phyloP scores from a whole-genome alignment of 1,140 invertebrate species.

The Aphelenchoides fujianensis region DNA sequence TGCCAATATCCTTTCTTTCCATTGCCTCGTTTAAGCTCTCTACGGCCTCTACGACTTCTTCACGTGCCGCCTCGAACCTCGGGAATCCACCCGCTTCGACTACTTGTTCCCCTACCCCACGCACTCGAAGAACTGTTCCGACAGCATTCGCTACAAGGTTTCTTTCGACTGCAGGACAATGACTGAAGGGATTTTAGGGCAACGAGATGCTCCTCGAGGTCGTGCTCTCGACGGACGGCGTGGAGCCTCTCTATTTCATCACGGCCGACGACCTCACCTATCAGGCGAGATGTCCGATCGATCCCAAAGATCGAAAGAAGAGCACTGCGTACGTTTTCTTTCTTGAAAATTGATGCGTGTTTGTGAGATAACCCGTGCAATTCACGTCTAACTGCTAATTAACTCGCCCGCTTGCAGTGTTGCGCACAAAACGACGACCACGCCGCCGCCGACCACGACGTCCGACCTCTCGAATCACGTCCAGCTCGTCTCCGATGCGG shows the following conservation, averaged over 20 bases:
- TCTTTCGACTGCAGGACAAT: slow-evolving; percentile 14
- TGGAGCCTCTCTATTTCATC: slow-evolving; percentile 61
- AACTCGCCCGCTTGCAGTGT: not conserved
- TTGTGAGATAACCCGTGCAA: slow-evolving; percentile 21
- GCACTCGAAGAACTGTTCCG: slow-evolving; percentile 53
- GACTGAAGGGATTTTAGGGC: slow-evolving; percentile 42
- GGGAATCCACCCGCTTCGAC: slow-evolving; percentile 52
- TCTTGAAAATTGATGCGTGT: not conserved
- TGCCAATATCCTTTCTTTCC: not conserved
- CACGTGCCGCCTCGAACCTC: slow-evolving; percentile 57
- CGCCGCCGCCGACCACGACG: not conserved
- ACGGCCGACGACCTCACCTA: slow-evolving; percentile 61
- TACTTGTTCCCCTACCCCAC: slow-evolving; percentile 59
- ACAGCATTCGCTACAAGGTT: slow-evolving; percentile 54
- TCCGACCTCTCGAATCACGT: not conserved
- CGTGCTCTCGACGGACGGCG: slow-evolving; percentile 60
- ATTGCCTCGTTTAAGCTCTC: slow-evolving; percentile 32
- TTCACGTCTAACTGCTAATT: not conserved
- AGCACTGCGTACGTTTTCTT: not conserved
- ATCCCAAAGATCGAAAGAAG: not conserved
- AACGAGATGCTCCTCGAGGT: slow-evolving; percentile 59
- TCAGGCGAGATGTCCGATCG: slow-evolving; percentile 57
- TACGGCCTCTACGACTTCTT: slow-evolving; percentile 62
- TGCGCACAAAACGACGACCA: slow-evolving; percentile 1
- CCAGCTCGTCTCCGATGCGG: not conserved